Base-by-base conservation (phyloP, 2,113 vertebrate species). In the Atractosteus spatula region DNA sequence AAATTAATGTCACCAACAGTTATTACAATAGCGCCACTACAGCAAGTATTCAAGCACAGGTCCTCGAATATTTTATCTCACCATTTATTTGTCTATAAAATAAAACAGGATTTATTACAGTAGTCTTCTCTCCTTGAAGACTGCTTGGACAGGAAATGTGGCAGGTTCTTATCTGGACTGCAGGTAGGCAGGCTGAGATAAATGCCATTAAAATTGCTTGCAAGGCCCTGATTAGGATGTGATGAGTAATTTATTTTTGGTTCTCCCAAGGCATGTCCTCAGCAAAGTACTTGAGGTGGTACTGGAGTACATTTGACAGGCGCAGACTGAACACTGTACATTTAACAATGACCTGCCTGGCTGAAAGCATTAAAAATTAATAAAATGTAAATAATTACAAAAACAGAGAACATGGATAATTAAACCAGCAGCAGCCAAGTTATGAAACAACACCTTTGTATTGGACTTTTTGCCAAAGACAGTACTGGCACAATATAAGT, bases 81-180 rank as follows among this genome's bases (percentile, higher is more conserved):
- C 89, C 91, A 90, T 93, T 94, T 94, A 94, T 94, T 94, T 94
- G 91, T 93, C 91, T 85, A 94, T 94, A 93, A 94, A 94, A 93
- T 93, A 90, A 91, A 93, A 83, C 67, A 83, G 84, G 86, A 94
- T 93, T 94, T 93, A 93, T 90, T 86, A 74, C 79, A 71, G 69
- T 83, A 79, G 88, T 91, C 88, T 54, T 3, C 85, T 84, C 86
- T 85, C 77, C 89, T 92, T 89, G 91, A 93, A 89, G 88, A 87
- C 83, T 86, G 83, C 82, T 16, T 82, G 87, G 85, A 88, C 82
- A 87, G 85, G 86, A 90, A 85, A 85, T 87, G 83, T 89, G 87
- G 79, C 86, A 78, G 83, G 77, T 83, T 86, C 88, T 83, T 76
- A 80, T 82, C 85, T 82, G 68, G 62, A 73, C 80, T 79, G 63